phyloP scores from a whole-genome alignment of 1,140 invertebrate species.

The Ceratoteleas bidentatus region DNA sequence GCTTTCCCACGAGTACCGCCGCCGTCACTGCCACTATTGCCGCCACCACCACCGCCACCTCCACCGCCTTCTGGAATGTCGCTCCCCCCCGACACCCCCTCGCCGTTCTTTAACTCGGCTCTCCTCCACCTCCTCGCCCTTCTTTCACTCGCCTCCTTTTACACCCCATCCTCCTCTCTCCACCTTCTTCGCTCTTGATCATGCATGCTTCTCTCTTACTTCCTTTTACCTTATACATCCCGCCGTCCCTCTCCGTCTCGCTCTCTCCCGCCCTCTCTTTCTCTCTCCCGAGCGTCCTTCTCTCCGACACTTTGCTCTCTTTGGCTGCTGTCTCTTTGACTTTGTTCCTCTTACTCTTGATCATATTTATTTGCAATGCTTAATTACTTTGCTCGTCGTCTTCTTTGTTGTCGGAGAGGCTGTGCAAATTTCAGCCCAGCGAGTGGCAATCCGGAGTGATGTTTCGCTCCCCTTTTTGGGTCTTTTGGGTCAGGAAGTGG shows the following conservation, averaged over 20 bases:
- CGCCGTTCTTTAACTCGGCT: too few relatives aligned
- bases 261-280: conserved; percentile 26
- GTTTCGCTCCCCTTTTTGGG: too few relatives aligned
- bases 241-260: conserved; percentile 33
- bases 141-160: conserved; percentile 57
- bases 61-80: conserved; percentile 82
- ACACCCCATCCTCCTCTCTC: conserved; percentile 64
- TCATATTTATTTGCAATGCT: conserved; percentile 40
- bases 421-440: neutral
- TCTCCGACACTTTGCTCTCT: conserved; percentile 34
- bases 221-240: conserved; percentile 47
- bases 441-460: too few relatives aligned
- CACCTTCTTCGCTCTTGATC: conserved; percentile 53
- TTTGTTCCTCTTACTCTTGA: conserved; percentile 35
- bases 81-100: too few relatives aligned
- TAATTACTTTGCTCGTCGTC: conserved; percentile 27
- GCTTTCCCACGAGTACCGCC: conserved; percentile 81
- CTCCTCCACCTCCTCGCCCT: conserved; percentile 59
- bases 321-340: conserved; percentile 33
- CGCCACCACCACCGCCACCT: conserved; percentile 81
- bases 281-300: conserved; percentile 32
- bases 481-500: too few relatives aligned
- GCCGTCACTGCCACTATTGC: conserved; percentile 79
- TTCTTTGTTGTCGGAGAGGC: too few relatives aligned
- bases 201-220: conserved; percentile 42